phyloP scores from a whole-genome alignment of 1,140 invertebrate species.

The Carposina sasakii region DNA sequence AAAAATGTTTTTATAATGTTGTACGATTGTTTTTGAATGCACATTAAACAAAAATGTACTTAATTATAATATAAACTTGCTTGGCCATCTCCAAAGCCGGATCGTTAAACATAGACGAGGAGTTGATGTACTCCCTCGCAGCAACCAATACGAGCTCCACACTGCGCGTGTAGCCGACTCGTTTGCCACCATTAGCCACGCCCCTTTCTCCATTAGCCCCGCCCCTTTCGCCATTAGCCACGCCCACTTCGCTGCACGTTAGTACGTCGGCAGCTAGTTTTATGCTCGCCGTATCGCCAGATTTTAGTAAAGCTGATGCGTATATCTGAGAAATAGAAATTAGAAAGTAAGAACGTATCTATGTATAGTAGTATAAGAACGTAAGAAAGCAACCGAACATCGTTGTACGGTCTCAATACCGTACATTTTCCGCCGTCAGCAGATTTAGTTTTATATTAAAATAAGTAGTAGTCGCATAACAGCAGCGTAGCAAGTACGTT shows the following conservation, averaged over 20 bases:
- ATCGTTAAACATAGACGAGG: constrained; percentile 39
- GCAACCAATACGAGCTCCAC: constrained; percentile 36
- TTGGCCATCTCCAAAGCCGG: constrained; percentile 46
- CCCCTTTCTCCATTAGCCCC: neutral
- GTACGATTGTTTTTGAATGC: too few relatives aligned
- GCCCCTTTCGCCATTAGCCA: neutral
- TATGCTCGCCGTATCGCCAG: constrained; percentile 42
- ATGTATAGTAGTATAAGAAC: too few relatives aligned
- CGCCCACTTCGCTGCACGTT: constrained; percentile 18
- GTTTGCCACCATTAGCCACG: constrained; percentile 7
- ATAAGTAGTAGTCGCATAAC: too few relatives aligned
- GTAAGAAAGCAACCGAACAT: too few relatives aligned
- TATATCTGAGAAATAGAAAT: constrained; percentile 40
- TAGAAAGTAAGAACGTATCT: too few relatives aligned
- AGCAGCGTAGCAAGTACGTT: too few relatives aligned
- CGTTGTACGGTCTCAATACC: too few relatives aligned
- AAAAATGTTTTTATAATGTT: too few relatives aligned
- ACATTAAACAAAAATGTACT: constrained; percentile 10
- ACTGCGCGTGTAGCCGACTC: constrained; percentile 26
- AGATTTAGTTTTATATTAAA: too few relatives aligned
- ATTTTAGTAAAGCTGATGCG: constrained; percentile 45
- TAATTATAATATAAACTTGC: too few relatives aligned
- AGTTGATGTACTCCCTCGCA: constrained; percentile 54
- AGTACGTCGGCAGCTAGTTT: constrained; percentile 37
- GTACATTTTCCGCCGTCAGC: too few relatives aligned